phyloP scores from a whole-genome alignment of 1,140 invertebrate species.

The Sitobion miscanthi region DNA sequence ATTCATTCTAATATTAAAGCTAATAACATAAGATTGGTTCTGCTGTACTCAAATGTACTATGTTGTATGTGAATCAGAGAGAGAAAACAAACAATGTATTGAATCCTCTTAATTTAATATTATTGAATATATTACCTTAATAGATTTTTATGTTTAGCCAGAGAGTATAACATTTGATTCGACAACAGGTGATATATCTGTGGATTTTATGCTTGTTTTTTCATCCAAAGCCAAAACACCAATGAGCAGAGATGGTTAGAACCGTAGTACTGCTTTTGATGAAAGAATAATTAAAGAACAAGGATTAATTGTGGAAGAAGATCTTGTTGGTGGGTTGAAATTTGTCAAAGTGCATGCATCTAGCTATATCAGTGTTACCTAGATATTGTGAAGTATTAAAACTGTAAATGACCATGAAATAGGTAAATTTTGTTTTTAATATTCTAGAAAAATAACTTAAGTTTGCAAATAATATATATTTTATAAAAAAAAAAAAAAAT shows the following conservation, averaged over 20 bases:
- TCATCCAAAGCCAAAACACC: conserved; percentile 49
- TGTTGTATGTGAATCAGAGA: background rate
- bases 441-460: conserved; percentile 58
- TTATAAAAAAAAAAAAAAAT: conserved; percentile 60
- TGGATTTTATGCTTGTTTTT: conserved; percentile 44
- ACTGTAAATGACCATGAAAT: conserved; percentile 80
- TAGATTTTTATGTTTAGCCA: background rate
- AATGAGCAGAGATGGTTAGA: conserved; percentile 48
- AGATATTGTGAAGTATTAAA: conserved; percentile 93
- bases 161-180: conserved; percentile 44
- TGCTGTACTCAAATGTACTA: background rate
- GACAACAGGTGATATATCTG: conserved; percentile 15
- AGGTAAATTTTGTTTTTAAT: conserved; percentile 65
- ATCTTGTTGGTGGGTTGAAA: conserved; percentile 68
- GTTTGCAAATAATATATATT: conserved; percentile 67
- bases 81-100: background rate
- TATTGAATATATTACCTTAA: background rate
- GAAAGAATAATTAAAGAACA: conserved; percentile 63
- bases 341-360: conserved; percentile 89
- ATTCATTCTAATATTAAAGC: background rate
- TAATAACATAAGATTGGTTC: background rate
- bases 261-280: no score
- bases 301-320: conserved; percentile 73
- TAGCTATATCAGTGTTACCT: conserved; percentile 74
- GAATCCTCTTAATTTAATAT: background rate